Evolutionary conservation across 1,140 invertebrate genomes (phyloP), one percentile per base, ranked within the genome.

Genomic region (Psix sp.): DNA sequence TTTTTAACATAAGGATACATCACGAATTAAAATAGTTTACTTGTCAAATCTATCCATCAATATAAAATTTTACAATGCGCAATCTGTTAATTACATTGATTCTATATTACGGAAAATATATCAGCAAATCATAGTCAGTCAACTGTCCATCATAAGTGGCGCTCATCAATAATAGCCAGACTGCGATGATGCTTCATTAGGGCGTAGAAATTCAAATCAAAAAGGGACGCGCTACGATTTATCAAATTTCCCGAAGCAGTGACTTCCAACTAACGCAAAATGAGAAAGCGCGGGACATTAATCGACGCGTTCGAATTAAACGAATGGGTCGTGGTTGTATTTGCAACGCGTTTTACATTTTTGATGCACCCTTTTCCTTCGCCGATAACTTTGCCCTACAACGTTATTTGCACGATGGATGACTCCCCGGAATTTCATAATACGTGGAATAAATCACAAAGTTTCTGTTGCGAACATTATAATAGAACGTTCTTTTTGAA

Each of bases 371-470:
- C 48, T 54, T 65, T 65, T 65, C 49, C 48, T 65, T 39, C 20
- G 13, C 7, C 46, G 49, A 54, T 54, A 54, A 65, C 31, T 65
- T 52, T 52, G 24, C 39, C 14, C 39, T 24, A 35, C 26, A 21
- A 40, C 13, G 38, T 6, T n/a, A n/a, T n/a, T n/a, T n/a, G 38
- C 26, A 24, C 48, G 31, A 31, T 18, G 60, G 49, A 65, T 46
- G 60, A 18, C 9, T 46, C 49, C 20, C 40, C 46, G 60, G 60
- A 65, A 65, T 65, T 65, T 65, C 60, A 65, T 65, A 65, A 65
- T 54, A 54, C 24, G 21, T 40, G 39, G 54, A 40, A 65, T 65
- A 65, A 65, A 65, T 65, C 49, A 67, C 35, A 56, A 66, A 67
- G 33, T 67, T 57, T 56, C 42, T 35, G 33, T 67, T 56, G 42